Base-by-base conservation (phyloP, 2,797 vertebrate genomes). In the Kryptopterus vitreolus region DNA sequence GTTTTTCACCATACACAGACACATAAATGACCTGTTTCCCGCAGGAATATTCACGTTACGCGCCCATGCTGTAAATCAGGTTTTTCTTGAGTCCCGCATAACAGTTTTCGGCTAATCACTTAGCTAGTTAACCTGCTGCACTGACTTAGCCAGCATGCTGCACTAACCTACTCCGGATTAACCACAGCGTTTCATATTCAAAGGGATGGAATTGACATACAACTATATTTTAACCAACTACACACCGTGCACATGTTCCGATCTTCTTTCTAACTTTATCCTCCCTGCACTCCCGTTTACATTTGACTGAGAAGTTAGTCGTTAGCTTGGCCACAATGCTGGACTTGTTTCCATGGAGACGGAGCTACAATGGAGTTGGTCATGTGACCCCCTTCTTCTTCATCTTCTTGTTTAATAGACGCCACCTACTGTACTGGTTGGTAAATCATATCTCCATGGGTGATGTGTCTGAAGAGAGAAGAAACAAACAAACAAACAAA, bases 291-390 rank as follows among this genome's bases (percentile, higher is more conserved):
- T 13, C 8, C 24, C 16, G 5, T 52, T 31, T 9, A 12, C 66
- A 13, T 24, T 1, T 26, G 1, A 50, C 24, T 20, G 24, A 29
- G 15, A 15, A 50, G 46, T 4, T 69, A 46, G 35, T 29, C 24
- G 29, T 31, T 77, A 61, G 71, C 38, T 62, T 18, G 52, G 59
- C 43, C 4, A 38, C 15, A 12, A 35, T 77, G 79, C 78, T 50
- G 63, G 38, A 6, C 10, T 24, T 18, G 86, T 89, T 83, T 81
- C 89, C 87, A 88, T 87, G 79, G 89, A 3, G 77, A 89, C 89
- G 22, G 15, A 29, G 9, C 46, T 43, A 61, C 59, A 78, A 6
- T 20, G 38, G 7, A 43, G 8, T 43, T 43, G 38, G 38, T 43
- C 38, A 43, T 10, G 38, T 43, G 38, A 43, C 38, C 7, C 38